Evolutionary conservation across 2,888 invertebrate species (phyloP).

Genomic region (Pachydiplax longipennis): DNA sequence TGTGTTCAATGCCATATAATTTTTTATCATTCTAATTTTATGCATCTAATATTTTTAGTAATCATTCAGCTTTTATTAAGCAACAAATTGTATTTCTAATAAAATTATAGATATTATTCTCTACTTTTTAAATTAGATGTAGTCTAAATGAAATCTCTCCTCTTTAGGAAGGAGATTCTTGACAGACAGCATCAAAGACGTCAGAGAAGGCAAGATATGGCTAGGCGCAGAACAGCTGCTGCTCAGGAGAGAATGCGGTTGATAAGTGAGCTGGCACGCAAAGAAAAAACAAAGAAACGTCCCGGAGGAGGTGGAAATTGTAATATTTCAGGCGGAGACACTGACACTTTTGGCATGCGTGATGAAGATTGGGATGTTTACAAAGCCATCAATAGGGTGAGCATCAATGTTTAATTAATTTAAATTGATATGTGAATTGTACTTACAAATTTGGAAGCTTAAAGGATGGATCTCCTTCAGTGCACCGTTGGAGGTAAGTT

Average conservation of each 20-base stretch:
- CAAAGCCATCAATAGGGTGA: constrained; percentile 74
- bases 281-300: constrained; percentile 67
- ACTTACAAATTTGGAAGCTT: no score
- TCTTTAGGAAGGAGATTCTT: constrained; percentile 73
- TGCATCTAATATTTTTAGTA: no score
- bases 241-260: constrained; percentile 95
- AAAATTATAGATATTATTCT: no score
- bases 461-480: no score
- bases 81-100: background rate
- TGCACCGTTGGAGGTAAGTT: no score
- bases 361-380: constrained; percentile 98
- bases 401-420: background rate
- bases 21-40: no score
- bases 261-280: constrained; percentile 85
- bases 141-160: background rate
- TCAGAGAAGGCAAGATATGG: constrained; percentile 86
- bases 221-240: constrained; percentile 86
- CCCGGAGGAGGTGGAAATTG: constrained; percentile 6
- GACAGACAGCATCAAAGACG: constrained; percentile 76
- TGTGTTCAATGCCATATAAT: no score
- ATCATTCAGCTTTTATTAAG: no score
- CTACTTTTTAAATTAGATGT: no score
- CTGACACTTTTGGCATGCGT: constrained; percentile 88
- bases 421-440: background rate
- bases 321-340: constrained; percentile 61